Base-by-base conservation (phyloP, 2,888 invertebrate species). In the Sycophila texana region DNA sequence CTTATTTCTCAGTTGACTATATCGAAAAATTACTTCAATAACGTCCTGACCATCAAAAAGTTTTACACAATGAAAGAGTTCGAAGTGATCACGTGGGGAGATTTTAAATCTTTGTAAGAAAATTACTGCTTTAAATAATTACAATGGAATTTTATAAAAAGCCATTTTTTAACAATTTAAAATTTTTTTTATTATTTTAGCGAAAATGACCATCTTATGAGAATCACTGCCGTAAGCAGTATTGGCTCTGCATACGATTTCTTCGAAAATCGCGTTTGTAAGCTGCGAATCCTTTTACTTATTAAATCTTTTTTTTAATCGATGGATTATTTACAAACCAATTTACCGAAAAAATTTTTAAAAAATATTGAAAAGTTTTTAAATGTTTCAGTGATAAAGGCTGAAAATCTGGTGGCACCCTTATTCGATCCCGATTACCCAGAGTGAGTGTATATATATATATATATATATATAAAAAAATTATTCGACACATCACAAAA, bases 241-340 rank as follows among this genome's bases (percentile, higher is more conserved):
- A 74, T 79, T 63, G 78, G 78, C 2, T 79, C 74, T 13, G 78
- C 70, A 2, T 79, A 79, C 39, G 78, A 79, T 30, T 79, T 79
- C 49, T 74, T 79, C 60, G 74, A 79, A 51, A 79, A 79, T 74
- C 55, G 74, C 70, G 74, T 79, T 79, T 70, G 78, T 79, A 79
- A 79, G 78, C 71, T 47, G 10, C 18, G 18, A 53, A 10, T 16
- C 14, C 4, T 53, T 18, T 18, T 60, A 60, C 39, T 39, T 60
- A 60, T 22, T 1, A n/a, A 49, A 20, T 14, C 14, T 58, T 20
- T n/a, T 70, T 13, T 7, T 51, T n/a, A 70, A 71, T 49, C 18
- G 39, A 49, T n/a, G n/a, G n/a, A n/a, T n/a, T n/a, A 49, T 26
- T 12, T 63, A 63, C 39, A 13, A 16, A 14, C 16, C 20, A 4